phyloP scores from a whole-genome alignment of 2,888 invertebrate species.

The Platycnemis pennipes region DNA sequence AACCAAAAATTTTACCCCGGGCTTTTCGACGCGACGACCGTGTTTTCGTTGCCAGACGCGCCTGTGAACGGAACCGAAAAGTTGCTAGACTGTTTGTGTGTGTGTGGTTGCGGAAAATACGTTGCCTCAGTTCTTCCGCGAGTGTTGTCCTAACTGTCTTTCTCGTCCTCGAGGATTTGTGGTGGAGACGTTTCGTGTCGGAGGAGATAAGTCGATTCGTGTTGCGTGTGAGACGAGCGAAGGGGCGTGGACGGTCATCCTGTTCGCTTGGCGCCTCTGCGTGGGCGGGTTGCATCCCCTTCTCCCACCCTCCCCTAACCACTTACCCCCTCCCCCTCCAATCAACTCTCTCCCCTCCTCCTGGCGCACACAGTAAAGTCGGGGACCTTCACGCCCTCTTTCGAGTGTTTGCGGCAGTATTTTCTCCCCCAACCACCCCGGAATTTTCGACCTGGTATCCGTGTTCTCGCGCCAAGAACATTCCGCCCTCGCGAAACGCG shows the following conservation, averaged over 20 bases:
- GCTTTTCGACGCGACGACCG: background rate
- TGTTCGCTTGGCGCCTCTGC: background rate
- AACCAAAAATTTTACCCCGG: background rate
- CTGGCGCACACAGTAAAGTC: background rate
- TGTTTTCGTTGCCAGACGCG: background rate
- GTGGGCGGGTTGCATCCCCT: background rate
- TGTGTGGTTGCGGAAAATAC: background rate
- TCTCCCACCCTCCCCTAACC: background rate
- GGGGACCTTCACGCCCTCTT: background rate
- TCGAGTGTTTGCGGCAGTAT: background rate
- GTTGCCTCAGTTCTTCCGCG: too few species aligned
- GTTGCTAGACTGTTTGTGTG: background rate
- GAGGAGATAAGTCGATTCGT: background rate
- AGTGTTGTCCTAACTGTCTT: too few species aligned
- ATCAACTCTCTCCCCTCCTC: background rate
- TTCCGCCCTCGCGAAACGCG: background rate
- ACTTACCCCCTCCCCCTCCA: background rate
- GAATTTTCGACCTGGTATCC: conserved; percentile 13
- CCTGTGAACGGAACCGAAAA: background rate
- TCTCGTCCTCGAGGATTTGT: too few species aligned
- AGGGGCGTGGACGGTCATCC: background rate
- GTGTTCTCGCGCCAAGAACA: conserved; percentile 52
- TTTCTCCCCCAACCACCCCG: background rate
- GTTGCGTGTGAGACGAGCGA: background rate
- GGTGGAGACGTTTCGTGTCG: too few species aligned